Percentiles rank a stretch among this genome's conserved stretches.
phyloP scores from a whole-genome alignment of 2,113 vertebrate genomes.

The Actenoides lindsayi region DNA sequence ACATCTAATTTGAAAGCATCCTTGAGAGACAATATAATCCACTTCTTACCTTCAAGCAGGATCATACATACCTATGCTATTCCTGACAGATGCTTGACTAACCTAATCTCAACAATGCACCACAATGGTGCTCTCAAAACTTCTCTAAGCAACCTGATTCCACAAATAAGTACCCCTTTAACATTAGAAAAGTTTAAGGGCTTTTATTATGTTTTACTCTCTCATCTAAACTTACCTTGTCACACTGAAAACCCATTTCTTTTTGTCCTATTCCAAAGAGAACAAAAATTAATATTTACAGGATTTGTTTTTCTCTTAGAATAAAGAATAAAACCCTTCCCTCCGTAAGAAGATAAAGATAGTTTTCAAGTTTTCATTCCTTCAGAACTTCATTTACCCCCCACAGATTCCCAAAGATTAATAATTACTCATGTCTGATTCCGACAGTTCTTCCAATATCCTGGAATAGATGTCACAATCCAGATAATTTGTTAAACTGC shows the following conservation, averaged over 20 bases:
- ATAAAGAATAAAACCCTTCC: neutral
- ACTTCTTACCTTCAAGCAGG: neutral
- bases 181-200: neutral
- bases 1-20: neutral
- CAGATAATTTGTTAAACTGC: neutral
- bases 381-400: neutral
- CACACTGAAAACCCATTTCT: neutral
- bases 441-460: neutral
- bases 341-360: neutral
- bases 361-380: neutral
- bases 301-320: neutral
- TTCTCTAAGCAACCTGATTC: neutral
- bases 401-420: neutral
- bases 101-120: neutral
- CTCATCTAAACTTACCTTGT: neutral
- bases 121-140: accelerated
- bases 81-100: neutral
- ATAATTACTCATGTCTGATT: neutral
- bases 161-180: accelerated
- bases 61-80: neutral
- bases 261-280: neutral
- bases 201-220: neutral
- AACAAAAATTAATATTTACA: neutral
- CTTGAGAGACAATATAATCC: neutral
- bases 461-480: neutral